Evolutionary conservation across 2,888 invertebrate species (phyloP).

Genomic region (Scrobipalpa atriplicella): DNA sequence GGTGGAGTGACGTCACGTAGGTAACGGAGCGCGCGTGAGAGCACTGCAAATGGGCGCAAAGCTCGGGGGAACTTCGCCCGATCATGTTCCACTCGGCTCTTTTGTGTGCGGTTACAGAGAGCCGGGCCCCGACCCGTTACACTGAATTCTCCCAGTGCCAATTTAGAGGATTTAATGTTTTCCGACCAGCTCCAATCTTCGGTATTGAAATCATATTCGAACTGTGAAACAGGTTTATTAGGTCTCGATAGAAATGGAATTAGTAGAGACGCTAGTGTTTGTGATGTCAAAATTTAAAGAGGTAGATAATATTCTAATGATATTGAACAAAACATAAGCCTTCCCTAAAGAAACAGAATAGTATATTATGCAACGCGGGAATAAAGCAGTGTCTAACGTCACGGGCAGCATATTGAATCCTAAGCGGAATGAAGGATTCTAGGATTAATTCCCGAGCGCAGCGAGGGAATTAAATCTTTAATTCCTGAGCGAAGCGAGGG

Average conservation of each 20-base stretch:
- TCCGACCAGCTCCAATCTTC: no score
- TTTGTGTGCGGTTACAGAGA: conserved; percentile 31
- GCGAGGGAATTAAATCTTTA: no score
- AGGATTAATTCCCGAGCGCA: no score
- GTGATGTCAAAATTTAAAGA: no score
- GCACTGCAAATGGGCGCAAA: conserved; percentile 54
- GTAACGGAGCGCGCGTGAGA: conserved; percentile 60
- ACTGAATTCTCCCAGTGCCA: background rate
- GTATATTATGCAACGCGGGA: no score
- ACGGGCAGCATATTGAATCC: no score
- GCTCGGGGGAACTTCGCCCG: conserved; percentile 50
- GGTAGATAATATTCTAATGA: no score
- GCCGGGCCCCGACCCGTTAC: background rate
- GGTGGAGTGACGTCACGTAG: conserved; percentile 57
- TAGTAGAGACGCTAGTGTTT: no score
- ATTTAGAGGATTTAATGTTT: background rate
- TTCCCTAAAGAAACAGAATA: background rate
- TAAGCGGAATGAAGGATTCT: no score
- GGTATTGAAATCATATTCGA: no score
- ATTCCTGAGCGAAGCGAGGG: no score
- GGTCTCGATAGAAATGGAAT: background rate
- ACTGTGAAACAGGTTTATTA: background rate
- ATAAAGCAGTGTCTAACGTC: no score
- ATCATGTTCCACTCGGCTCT: conserved; percentile 44
- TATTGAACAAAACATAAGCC: background rate